Conservation (phyloP, 2,113 vertebrate species). For the Paedocypris sp. region DNA sequence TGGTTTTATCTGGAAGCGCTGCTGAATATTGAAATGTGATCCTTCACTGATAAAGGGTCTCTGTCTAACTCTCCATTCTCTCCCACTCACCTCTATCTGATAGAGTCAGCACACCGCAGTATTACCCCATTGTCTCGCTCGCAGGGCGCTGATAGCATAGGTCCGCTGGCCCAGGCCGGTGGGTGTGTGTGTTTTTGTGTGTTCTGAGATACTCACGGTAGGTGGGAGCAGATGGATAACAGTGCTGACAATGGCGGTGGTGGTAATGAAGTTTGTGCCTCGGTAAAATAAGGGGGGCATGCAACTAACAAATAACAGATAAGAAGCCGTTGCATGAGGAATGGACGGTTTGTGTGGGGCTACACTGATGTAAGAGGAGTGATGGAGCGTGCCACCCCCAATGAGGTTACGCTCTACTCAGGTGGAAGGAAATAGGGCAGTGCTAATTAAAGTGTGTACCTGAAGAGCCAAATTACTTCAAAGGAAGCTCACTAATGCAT, state of each 20-base stretch:
- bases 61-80: slow-evolving; percentile 79
- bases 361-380: slow-evolving; percentile 10
- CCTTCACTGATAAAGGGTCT: slow-evolving; percentile 84
- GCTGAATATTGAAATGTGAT: slow-evolving; percentile 98
- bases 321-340: neutral
- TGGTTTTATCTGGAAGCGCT: slow-evolving; percentile 75
- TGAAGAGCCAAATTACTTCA: slow-evolving; percentile 57
- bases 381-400: neutral
- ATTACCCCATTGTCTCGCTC: slow-evolving; percentile 34
- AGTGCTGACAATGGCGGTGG: slow-evolving; percentile 9
- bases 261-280: slow-evolving; percentile 20
- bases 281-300: neutral
- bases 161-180: slow-evolving; percentile 9
- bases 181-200: slow-evolving; percentile 22
- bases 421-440: slow-evolving; percentile 52
- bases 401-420: neutral
- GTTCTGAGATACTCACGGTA: neutral
- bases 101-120: slow-evolving; percentile 56
- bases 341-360: neutral
- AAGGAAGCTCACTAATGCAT: slow-evolving; percentile 59
- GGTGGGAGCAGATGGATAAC: neutral
- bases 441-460: slow-evolving; percentile 63
- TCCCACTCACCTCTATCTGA: slow-evolving; percentile 68
- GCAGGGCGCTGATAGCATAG: slow-evolving; percentile 19
- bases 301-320: neutral